Base-by-base conservation (phyloP, 2,113 vertebrate genomes). In the Cottus gobio region DNA sequence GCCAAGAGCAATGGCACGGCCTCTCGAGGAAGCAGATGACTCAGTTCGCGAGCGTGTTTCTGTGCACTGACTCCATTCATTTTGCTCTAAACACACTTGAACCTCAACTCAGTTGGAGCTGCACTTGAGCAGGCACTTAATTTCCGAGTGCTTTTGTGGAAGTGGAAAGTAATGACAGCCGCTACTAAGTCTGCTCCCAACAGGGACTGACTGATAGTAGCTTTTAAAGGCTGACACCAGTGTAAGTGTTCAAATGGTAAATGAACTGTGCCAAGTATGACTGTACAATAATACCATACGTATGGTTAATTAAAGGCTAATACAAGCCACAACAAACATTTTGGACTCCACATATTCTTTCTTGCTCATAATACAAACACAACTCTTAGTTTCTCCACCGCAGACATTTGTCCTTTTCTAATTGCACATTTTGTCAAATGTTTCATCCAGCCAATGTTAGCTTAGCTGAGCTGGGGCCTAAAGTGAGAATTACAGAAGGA, bases 11-110 rank as follows among this genome's bases (percentile, higher is more conserved):
- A 84, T 76, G 83, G 67, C 68, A 20, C 11, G 34, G 85, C 56
- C 82, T 76, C 87, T 57, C 48, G 4, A 65, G 78, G 78, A 78
- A 71, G 80, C 82, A 76, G 77, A 89, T 90, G 83, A 90, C 85
- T 91, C 87, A 85, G 66, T 81, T 9, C 22, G 10, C 26, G 52
- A 61, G 71, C 66, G 68, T 62, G 83, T 86, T 73, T 78, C 57
- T 72, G 71, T 76, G 79, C 62, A 7, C 74, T 26, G 77, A 68
- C 87, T 77, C 54, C 81, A 72, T 79, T 83, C 48, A 75, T 89
- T 85, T 86, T 24, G 76, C 73, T 87, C 65, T 68, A 84, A 90
- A 89, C 57, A 83, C 74, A 83, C 77, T 83, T 22, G 30, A 80
- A 68, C 18, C 63, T 79, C 74, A 79, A 68, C 79, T 83, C 62